Evolutionary conservation across 1,140 invertebrate genomes (phyloP), one percentile per base, ranked within the genome.

Genomic region (Wiebesia pumilae): DNA sequence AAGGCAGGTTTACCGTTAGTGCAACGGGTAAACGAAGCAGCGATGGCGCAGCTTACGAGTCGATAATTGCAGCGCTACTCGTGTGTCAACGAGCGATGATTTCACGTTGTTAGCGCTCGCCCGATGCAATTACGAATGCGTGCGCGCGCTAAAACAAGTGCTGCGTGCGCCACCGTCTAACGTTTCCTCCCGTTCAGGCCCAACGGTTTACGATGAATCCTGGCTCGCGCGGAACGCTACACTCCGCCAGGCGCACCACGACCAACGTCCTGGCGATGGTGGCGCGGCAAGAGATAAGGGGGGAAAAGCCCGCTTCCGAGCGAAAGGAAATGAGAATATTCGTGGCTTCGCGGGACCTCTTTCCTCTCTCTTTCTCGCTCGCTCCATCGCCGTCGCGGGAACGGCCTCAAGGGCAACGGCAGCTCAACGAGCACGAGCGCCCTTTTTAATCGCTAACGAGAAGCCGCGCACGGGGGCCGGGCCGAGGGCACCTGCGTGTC

Each of bases 1-100:
- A 40, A 73, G 35, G n/a, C 6, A 24, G 12, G 43, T 79, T 51
- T 84, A 84, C 83, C 83, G 83, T 84, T 84, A 84, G 35, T 27
- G 7, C 38, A 30, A 16, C 80, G 65, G 35, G 10, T 16, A 21
- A 30, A 24, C 10, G 24, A 33, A n/a, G 19, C 19, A 6, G 69
- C 38, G 10, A 16, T 24, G 69, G 35, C 35, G 69, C 14, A 21
- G 73, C 51, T 62, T 77, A 77, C 73, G 58, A 84, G 78, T 84
- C n/a, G 30, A 54, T 79, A 84, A 79, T 67, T 69, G 54, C 51
- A 40, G 43, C 6, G 54, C 43, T 21, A 21, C 38, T 80, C 77
- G 80, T 85, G 71, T 80, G 77, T 85, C 84, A 85, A 80, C 84
- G 38, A 54, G 82, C 82, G 73, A 67, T 67, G 73, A 84, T 78